A percentile compares a stretch with the other conserved stretches of the same genome.
phyloP scores from a whole-genome alignment of 1,140 invertebrate species.

The Periplaneta americana region DNA sequence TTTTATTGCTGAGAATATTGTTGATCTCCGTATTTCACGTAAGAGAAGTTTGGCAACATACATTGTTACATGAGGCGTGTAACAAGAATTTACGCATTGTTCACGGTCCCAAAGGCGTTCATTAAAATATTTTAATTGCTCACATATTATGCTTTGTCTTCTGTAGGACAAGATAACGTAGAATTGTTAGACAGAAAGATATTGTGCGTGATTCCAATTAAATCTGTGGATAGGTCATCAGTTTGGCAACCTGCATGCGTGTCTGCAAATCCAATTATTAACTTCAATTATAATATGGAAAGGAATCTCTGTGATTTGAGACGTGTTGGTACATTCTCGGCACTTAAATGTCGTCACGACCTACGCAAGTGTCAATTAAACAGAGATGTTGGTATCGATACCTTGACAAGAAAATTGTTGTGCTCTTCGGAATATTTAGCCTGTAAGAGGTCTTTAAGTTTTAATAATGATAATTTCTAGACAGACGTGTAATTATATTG shows the following conservation, averaged over 20 bases:
- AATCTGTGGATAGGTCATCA: neutral
- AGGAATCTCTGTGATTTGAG: too few species aligned
- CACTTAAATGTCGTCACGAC: neutral
- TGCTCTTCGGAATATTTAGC: too few species aligned
- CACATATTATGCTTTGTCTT: neutral
- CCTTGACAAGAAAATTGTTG: too few species aligned
- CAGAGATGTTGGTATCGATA: neutral
- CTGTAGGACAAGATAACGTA: neutral
- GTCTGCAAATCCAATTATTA: neutral
- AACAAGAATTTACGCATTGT: neutral
- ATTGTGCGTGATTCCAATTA: neutral
- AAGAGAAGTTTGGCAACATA: neutral
- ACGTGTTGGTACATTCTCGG: too few species aligned
- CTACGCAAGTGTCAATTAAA: neutral
- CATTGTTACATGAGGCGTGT: neutral
- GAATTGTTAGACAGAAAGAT: neutral
- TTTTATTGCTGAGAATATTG: too few species aligned
- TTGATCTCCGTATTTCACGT: too few species aligned
- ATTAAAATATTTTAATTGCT: neutral
- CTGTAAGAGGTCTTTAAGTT: too few species aligned
- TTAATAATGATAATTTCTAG: too few species aligned
- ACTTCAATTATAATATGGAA: neutral
- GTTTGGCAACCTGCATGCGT: neutral
- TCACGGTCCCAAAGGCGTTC: neutral
- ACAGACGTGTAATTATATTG: too few species aligned